Evolutionary conservation across 2,888 invertebrate species (phyloP).

Genomic region (Busseola fusca): DNA sequence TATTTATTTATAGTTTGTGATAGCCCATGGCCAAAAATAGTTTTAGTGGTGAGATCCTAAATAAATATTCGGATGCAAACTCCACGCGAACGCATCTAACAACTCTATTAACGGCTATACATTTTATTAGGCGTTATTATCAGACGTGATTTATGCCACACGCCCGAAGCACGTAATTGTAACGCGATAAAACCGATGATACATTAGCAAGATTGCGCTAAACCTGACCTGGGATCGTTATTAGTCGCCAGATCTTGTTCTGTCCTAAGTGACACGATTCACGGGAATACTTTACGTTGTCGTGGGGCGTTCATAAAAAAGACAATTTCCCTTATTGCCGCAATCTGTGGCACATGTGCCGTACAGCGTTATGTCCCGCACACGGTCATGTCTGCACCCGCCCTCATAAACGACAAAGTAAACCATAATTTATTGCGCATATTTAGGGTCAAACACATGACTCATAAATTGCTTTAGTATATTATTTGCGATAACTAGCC

Average conservation of each 20-base stretch:
- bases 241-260: conserved; percentile 67
- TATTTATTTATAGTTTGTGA: neutral
- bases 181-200: conserved; percentile 49
- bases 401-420: conserved; percentile 89
- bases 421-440: conserved; percentile 87
- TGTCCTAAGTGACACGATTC: conserved; percentile 69
- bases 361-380: conserved; percentile 74
- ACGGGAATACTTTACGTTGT: conserved; percentile 84
- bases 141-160: conserved; percentile 40
- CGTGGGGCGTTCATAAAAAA: conserved; percentile 87
- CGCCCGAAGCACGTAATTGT: conserved; percentile 45
- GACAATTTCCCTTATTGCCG: conserved; percentile 89
- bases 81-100: conserved; percentile 21
- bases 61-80: conserved; percentile 3
- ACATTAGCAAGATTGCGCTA: conserved; percentile 48
- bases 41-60: neutral
- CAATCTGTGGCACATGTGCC: conserved; percentile 88
- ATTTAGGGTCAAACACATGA: conserved; percentile 86
- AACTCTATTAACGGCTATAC: conserved; percentile 25
- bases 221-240: conserved; percentile 46
- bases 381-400: conserved; percentile 85
- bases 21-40: neutral
- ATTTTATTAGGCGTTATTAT: conserved; percentile 41
- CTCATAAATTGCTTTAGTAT: conserved; percentile 83
- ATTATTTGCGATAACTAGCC: conserved; percentile 75